Evolutionary conservation across 2,113 vertebrate species (phyloP), one percentile per base, ranked within the genome.

Genomic region (Maccullochella peelii): DNA sequence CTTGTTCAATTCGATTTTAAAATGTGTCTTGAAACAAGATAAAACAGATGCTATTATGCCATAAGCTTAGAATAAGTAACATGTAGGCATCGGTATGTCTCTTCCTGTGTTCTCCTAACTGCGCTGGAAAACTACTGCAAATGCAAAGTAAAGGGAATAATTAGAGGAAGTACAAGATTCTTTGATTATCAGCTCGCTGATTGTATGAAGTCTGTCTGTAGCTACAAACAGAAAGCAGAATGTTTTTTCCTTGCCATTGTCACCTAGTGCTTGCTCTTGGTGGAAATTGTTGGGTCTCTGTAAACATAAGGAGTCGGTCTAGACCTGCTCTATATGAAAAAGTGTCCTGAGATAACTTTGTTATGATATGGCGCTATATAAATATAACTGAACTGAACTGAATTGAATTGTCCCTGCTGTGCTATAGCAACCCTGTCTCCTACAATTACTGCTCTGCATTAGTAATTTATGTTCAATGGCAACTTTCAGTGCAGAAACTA

Each of bases 111-210:
- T 62, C 4, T 59, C 8, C 12, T 12, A 58, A 58, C 8, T 18
- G 9, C 4, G 6, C 44, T 2, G 1, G 36, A 62, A 84, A 82
- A 57, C 30, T 27, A 52, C 2, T 16, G 20, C 20, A 50, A 27
- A 77, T 69, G 10, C 25, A 54, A 58, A 76, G 11, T 38, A 69
- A 80, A 54, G 47, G 27, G 30, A 55, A 52, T 66, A 65, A 77
- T 80, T 33, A 67, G 20, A 78, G 27, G 38, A 54, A 62, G 38
- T 18, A 23, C 18, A 49, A 7, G 57, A 73, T 54, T 63, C n/a
- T 10, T 73, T 76, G 78, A 82, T 85, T n/a, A 78, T 55, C 54
- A 55, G 36, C 36, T 0, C 0, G 0, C n/a, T 72, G 33, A n/a
- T 40, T 49, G 50, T 65, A 44, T 65, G 50, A 66, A 30, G 44